Conservation (phyloP, 2,888 invertebrate genomes). For the Rotaria macrura region DNA sequence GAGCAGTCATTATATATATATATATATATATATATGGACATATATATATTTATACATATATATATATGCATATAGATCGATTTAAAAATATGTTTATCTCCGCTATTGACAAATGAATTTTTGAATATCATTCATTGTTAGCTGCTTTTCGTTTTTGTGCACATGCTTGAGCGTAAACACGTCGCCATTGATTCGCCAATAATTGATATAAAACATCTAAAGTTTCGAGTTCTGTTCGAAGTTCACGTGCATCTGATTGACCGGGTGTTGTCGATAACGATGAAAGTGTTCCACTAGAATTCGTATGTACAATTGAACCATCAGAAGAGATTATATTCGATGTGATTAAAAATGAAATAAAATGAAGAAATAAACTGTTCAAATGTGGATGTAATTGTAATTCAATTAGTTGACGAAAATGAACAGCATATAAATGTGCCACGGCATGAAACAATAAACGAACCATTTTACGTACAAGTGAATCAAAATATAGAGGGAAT, state of each 20-base stretch:
- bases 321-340: not conserved
- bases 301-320: not conserved
- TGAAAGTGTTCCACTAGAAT: not conserved
- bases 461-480: constrained; percentile 85
- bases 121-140: not conserved
- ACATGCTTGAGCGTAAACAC: not conserved
- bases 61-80: not conserved
- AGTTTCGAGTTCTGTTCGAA: not conserved
- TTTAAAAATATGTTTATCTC: not conserved
- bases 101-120: not conserved
- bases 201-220: constrained; percentile 13
- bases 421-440: constrained; percentile 92
- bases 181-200: constrained; percentile 12
- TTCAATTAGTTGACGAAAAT: constrained; percentile 85
- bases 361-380: constrained; percentile 90
- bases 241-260: not conserved
- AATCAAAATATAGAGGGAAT: constrained; percentile 85
- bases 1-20: not conserved
- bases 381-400: constrained; percentile 87
- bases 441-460: constrained; percentile 91
- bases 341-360: constrained; percentile 61
- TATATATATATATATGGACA: not conserved
- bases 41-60: not conserved
- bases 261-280: not conserved
- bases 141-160: not conserved